These are phyloP conservation scores for Odontamblyopus rebecca DNA, from an alignment of 2,797 vertebrate species.

Conservation along the genomic window DNA sequence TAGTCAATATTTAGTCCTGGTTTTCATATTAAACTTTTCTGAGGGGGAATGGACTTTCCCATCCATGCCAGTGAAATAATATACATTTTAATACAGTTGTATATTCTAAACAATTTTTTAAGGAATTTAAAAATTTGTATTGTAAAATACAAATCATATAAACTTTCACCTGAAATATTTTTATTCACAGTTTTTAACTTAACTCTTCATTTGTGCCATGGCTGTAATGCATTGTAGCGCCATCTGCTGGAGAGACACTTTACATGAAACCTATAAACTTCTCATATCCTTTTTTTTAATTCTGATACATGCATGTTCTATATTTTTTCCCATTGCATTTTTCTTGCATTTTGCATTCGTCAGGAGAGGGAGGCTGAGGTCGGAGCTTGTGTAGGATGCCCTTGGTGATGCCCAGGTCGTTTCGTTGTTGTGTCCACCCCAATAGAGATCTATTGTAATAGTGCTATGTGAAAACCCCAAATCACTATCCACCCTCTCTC, in stretches of 20 bases:
- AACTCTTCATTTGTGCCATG: neutral
- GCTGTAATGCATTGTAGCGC: conserved; percentile 37
- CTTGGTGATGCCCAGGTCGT: conserved; percentile 74
- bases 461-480: conserved; percentile 33
- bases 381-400: conserved; percentile 72
- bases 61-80: no score
- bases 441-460: neutral
- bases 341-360: conserved; percentile 38
- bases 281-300: conserved; percentile 20
- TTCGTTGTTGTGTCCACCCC: conserved; percentile 40
- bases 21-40: neutral
- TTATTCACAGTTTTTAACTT: neutral
- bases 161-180: no score
- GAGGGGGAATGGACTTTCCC: no score
- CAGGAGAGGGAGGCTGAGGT: conserved; percentile 65
- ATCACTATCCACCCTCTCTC: conserved; percentile 23
- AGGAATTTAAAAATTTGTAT: no score
- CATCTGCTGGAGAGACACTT: conserved; percentile 49
- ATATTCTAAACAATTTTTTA: no score
- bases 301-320: conserved; percentile 36
- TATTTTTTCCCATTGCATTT: conserved; percentile 23
- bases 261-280: conserved; percentile 15
- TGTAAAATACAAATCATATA: no score
- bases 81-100: no score
- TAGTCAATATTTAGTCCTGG: neutral